Base-by-base conservation (phyloP, 2,113 vertebrate species). In the Protomyctophum bolini region DNA sequence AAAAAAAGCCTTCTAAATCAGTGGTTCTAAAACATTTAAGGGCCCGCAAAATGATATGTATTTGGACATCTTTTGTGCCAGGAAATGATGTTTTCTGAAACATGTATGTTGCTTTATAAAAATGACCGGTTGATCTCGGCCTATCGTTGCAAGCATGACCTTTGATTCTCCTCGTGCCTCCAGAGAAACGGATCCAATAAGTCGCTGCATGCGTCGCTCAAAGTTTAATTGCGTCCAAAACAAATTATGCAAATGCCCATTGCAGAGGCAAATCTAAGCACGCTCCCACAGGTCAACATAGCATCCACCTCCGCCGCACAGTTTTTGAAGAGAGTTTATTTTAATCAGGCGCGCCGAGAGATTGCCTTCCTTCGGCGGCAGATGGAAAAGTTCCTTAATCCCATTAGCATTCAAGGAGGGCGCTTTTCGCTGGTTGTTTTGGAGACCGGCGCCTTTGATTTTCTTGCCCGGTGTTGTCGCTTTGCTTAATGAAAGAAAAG, bases 221-320 rank as follows among this genome's bases (percentile, higher is more conserved):
- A 3, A 41, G 33, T 41, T 41, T 41, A 41, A 41, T 41, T 41
- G 33, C 33, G 33, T 41, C 21, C 21, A 21, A 41, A 41, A 41
- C 3, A 41, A 41, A 41, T 6, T 41, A 63, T 52, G 61, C 63
- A 69, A 48, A 8, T 15, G 14, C 58, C 51, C 67, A 45, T 46
- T 57, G 63, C 63, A 66, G 54, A 79, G 68, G 41, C 51, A 15
- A 8, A 33, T 61, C 7, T 11, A 48, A 61, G 57, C 79, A 66
- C 21, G 21, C 21, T 21, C 21, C 21, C 21, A 21, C 6, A 8
- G 14, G 14, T 0, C 10, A 67, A 28, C 29, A 48, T 15, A 10
- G 72, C 70, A 12, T 21, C 6, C 63, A 28, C 45, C 6, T 15
- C 47, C 51, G 0, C 33, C 33, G 4, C 33, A 41, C 33, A 29